These are phyloP conservation scores for Procavia capensis DNA, from an alignment of 2,113 vertebrate genomes.

Conservation along the genomic window DNA sequence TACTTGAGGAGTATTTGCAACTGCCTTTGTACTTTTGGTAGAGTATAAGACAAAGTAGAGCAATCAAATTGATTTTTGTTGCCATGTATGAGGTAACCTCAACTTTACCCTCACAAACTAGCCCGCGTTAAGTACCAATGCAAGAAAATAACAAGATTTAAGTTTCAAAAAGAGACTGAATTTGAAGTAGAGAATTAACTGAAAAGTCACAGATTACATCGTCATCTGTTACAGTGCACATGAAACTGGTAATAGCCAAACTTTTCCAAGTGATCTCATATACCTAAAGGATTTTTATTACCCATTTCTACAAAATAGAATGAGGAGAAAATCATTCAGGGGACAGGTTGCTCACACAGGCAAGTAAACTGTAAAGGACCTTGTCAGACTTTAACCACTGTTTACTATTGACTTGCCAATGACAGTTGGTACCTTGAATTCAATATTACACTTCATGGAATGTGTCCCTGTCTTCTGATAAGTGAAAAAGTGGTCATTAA, in stretches of 20 bases:
- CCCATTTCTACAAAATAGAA: constrained; percentile 39
- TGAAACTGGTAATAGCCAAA: neutral
- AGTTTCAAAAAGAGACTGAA: constrained; percentile 20
- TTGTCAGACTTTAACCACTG: constrained; percentile 55
- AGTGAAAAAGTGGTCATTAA: constrained; percentile 67
- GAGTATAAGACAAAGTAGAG: neutral
- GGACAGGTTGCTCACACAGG: neutral
- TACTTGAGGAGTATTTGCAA: neutral
- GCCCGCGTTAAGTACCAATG: neutral
- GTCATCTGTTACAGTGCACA: neutral
- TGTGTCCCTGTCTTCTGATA: constrained; percentile 44
- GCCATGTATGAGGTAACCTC: neutral
- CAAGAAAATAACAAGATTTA: constrained; percentile 1
- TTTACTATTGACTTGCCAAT: constrained; percentile 19
- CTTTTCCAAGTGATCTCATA: constrained; percentile 41
- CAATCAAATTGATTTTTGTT: constrained; percentile 1
- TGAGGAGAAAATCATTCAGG: constrained; percentile 42
- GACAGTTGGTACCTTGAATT: neutral
- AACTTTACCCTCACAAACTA: constrained; percentile 22
- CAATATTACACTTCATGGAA: constrained; percentile 36
- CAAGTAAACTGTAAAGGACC: constrained; percentile 47
- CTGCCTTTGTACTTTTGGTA: neutral
- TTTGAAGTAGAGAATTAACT: neutral
- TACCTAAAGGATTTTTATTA: constrained; percentile 29
- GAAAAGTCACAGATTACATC: constrained; percentile 10